phyloP scores from a whole-genome alignment of 2,888 invertebrate genomes.

The Oscheius sp. region DNA sequence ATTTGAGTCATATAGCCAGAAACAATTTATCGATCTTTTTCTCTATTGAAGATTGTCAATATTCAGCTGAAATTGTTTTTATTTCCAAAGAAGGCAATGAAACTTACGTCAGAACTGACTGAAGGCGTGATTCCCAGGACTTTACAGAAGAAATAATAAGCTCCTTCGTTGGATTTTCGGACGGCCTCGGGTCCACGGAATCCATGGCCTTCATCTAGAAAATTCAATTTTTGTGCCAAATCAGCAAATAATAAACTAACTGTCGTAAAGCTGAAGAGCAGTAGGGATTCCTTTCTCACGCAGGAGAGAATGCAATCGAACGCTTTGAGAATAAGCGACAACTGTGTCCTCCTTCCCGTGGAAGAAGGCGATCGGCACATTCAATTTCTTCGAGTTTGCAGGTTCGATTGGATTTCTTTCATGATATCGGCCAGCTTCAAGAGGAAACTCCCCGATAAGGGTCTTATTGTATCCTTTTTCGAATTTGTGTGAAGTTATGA shows the following conservation, averaged over 20 bases:
- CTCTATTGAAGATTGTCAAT: constrained; percentile 17
- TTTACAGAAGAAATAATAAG: constrained; percentile 71
- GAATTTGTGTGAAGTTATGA: constrained; percentile 72
- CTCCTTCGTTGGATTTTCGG: constrained; percentile 70
- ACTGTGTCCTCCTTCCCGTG: constrained; percentile 72
- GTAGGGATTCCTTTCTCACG: constrained; percentile 70
- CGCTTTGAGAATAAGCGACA: constrained; percentile 55
- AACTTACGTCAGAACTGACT: neutral
- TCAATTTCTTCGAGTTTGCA: constrained; percentile 70
- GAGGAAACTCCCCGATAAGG: constrained; percentile 67
- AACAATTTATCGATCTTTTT: too few relatives aligned
- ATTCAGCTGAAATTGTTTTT: neutral
- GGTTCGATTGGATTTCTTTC: constrained; percentile 70
- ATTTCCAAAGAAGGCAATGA: neutral
- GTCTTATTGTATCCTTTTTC: constrained; percentile 71
- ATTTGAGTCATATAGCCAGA: too few relatives aligned
- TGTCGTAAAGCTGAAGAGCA: constrained; percentile 71
- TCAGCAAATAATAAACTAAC: too few relatives aligned
- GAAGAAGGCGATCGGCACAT: constrained; percentile 71
- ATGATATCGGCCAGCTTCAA: constrained; percentile 27
- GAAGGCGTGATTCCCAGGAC: constrained; percentile 54
- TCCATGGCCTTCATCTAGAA: constrained; percentile 73
- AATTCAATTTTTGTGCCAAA: too few relatives aligned
- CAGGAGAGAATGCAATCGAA: constrained; percentile 70
- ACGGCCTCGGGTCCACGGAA: constrained; percentile 72